Base-by-base conservation (phyloP, 1,140 invertebrate species). In the Tachypleus tridentatus region DNA sequence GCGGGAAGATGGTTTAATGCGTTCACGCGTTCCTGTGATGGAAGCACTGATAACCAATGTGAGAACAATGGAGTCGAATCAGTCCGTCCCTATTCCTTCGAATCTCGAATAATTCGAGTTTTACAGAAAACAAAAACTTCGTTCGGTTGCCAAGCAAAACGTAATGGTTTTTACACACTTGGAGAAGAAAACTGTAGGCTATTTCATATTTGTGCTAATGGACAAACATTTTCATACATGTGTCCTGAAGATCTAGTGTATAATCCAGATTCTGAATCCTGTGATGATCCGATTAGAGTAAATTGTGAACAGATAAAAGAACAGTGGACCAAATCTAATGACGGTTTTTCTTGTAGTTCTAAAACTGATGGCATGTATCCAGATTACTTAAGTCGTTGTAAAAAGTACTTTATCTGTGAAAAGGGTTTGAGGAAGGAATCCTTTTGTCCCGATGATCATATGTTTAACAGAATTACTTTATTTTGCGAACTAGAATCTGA, bases 351-450 rank as follows among this genome's bases (percentile, higher is more conserved):
- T 7, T 68, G 67, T 51, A n/a, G 8, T 4, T 0, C 58, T 49
- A 47, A 62, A 11, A 61, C 57, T 11, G 62, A 68, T 54, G 67
- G 67, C 3, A 68, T 68, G 67, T 68, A 68, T 49, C 29, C 61
- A 9, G 67, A 68, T 61, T 63, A 49, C 11, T 29, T 11, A 29
- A 49, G 57, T 4, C 48, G 65, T 11, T 68, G 67, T 47, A 56
- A 56, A 49, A 53, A 61, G 29, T 68, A 68, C 49, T 68, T 63
- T 59, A 64, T 68, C 47, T 68, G 67, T n/a, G 67, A 68, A 54
- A 63, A 63, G 4, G 67, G 67, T 4, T 60, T 60, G 29, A 48
- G 51, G 9, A 61, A 61, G 11, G 56, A 51, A 3, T 64, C 63
- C 0, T 68, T 65, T 54, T 68, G 67, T 11, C 67, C 64, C 6